Evolutionary conservation across 2,888 invertebrate genomes (phyloP).

Genomic region (Odontocerum albicorne): DNA sequence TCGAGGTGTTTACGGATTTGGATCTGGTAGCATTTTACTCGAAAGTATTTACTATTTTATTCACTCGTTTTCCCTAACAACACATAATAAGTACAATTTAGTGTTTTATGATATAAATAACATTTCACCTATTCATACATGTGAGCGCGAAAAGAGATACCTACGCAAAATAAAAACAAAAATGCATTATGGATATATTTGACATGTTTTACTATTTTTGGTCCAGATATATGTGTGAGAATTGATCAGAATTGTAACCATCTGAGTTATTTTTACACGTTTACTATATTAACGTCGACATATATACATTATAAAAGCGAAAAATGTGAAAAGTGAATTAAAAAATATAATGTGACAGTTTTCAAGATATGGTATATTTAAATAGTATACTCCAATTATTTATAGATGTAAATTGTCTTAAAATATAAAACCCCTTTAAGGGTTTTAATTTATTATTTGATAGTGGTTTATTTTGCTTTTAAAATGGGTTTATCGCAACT

Average conservation of each 20-base stretch:
- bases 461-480: constrained; percentile 4
- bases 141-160: constrained; percentile 7
- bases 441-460: constrained; percentile 14
- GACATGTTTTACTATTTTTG: constrained; percentile 34
- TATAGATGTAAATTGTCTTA: constrained; percentile 21
- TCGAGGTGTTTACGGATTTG: constrained; percentile 27
- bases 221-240: not conserved
- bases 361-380: constrained; percentile 15
- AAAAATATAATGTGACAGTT: constrained; percentile 27
- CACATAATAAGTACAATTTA: too few species aligned
- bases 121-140: too few species aligned
- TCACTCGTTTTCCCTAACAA: too few species aligned
- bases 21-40: constrained; percentile 12
- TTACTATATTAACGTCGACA: too few species aligned
- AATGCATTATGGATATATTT: constrained; percentile 27
- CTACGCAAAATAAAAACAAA: constrained; percentile 27
- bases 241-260: too few species aligned
- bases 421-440: constrained; percentile 7
- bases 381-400: constrained; percentile 23
- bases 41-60: too few species aligned
- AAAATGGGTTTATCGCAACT: constrained; percentile 16
- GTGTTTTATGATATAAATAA: too few species aligned
- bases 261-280: too few species aligned
- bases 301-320: too few species aligned
- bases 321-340: constrained; percentile 2